phyloP scores from a whole-genome alignment of 2,797 vertebrate genomes.

The Tragopan temminckii region DNA sequence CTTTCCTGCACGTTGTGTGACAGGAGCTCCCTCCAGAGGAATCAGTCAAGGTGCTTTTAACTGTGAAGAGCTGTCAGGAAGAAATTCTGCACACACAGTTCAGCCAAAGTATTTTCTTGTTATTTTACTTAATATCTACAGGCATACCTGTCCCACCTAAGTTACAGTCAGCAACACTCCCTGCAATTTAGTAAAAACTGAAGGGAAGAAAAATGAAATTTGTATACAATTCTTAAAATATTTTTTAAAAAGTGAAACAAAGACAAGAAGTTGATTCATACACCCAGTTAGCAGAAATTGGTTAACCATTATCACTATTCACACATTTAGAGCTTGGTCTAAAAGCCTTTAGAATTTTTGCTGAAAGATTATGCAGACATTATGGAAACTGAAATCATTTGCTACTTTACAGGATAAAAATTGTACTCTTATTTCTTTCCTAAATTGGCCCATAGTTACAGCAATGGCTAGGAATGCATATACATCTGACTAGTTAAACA shows the following conservation, averaged over 20 bases:
- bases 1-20: constrained; percentile 83
- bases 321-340: background rate
- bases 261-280: background rate
- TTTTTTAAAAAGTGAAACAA: background rate
- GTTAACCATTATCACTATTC: background rate
- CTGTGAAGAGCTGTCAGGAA: constrained; percentile 87
- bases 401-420: constrained; percentile 5
- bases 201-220: background rate
- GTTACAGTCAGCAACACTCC: constrained; percentile 86
- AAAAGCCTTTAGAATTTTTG: background rate
- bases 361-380: background rate
- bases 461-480: constrained; percentile 9
- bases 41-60: constrained; percentile 83
- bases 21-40: constrained; percentile 85
- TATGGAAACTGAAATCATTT: background rate
- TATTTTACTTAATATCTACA: constrained; percentile 81
- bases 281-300: background rate
- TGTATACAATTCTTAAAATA: background rate
- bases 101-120: constrained; percentile 80
- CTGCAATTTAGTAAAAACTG: constrained; percentile 42
- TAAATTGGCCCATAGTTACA: background rate
- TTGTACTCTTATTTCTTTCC: background rate
- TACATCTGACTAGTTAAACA: constrained; percentile 48
- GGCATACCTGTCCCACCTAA: constrained; percentile 87
- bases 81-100: constrained; percentile 85